Conservation (phyloP, 2,888 invertebrate genomes). For the Polylopha cassiicola region DNA sequence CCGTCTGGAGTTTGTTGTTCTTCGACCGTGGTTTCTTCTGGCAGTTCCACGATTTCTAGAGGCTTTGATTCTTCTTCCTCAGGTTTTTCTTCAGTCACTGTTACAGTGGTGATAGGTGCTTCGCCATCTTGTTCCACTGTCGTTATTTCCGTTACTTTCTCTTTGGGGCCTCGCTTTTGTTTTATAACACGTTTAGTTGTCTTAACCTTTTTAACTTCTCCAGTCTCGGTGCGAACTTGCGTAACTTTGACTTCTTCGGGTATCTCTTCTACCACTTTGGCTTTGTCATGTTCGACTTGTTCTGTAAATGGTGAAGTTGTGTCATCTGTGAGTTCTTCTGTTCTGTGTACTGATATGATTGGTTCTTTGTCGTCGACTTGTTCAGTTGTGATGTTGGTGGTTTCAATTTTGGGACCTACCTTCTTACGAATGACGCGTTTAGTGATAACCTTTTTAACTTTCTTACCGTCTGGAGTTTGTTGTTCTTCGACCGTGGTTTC, state of each 20-base stretch:
- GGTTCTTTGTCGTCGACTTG: constrained; percentile 65
- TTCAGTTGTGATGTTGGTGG: constrained; percentile 47
- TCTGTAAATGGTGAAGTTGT: constrained; percentile 26
- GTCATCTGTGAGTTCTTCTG: constrained; percentile 44
- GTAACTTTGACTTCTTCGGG: constrained; percentile 50
- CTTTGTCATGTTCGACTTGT: constrained; percentile 26
- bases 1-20: constrained; percentile 44
- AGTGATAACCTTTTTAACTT: constrained; percentile 25
- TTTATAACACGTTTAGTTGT: constrained; percentile 64
- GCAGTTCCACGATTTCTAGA: constrained; percentile 36
- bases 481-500: constrained; percentile 29
- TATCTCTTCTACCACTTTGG: constrained; percentile 41
- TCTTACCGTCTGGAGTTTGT: constrained; percentile 29
- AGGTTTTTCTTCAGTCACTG: constrained; percentile 43
- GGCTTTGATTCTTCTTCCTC: constrained; percentile 37
- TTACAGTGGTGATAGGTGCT: constrained; percentile 43
- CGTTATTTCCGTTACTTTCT: constrained; percentile 65
- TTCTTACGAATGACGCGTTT: constrained; percentile 52
- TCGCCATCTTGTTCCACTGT: constrained; percentile 59
- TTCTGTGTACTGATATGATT: constrained; percentile 48
- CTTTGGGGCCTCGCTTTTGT: constrained; percentile 55
- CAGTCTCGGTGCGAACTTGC: constrained; percentile 50
- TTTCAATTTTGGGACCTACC: constrained; percentile 37
- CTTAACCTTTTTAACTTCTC: constrained; percentile 44
- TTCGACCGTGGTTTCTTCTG: constrained; percentile 46